Evolutionary conservation across 2,888 invertebrate species (phyloP), one percentile per base, ranked within the genome.

Genomic region (Thera britannica): DNA sequence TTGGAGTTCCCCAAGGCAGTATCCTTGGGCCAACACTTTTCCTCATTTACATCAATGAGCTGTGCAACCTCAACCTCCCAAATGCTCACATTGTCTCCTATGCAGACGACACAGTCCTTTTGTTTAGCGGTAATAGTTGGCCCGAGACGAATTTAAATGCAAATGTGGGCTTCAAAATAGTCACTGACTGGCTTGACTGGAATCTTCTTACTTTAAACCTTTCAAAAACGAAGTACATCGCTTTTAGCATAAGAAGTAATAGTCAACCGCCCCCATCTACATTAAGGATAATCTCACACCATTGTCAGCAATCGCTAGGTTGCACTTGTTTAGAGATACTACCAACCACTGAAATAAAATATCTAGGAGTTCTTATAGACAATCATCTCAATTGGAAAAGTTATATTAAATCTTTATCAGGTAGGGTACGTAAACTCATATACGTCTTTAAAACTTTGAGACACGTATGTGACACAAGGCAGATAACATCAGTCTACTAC

Each of bases 1-100:
- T 66, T 38, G 64, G 66, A 8, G 52, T 71, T 7, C 71, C 63
- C 9, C 68, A 71, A 7, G 71, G 71, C 8, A 62, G 65, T n/a
- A 68, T 68, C 9, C n/a, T 67, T 7, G 62, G 65, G 4, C 67
- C 67, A 3, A 72, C 68, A 2, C 12, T 68, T 2, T 68, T 65
- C 48, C 36, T 58, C n/a, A 41, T 64, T 65, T 64, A 55, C 23
- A 23, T 23, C 23, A 23, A 23, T 23, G 23, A 23, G 23, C 23
- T 23, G 23, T 23, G 23, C 1, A 58, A 67, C 9, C 23, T 68
- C 1, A 51, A 67, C 4, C 62, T 67, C 0, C 44, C 38, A 4
- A 67, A 64, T 9, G 44, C 55, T 0, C 61, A 67, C 23, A 67
- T 64, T 4, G 9, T 61, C 5, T 58, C 51, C 3, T 70, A 12